phyloP scores from a whole-genome alignment of 2,888 invertebrate species.

The Tachina grossa region DNA sequence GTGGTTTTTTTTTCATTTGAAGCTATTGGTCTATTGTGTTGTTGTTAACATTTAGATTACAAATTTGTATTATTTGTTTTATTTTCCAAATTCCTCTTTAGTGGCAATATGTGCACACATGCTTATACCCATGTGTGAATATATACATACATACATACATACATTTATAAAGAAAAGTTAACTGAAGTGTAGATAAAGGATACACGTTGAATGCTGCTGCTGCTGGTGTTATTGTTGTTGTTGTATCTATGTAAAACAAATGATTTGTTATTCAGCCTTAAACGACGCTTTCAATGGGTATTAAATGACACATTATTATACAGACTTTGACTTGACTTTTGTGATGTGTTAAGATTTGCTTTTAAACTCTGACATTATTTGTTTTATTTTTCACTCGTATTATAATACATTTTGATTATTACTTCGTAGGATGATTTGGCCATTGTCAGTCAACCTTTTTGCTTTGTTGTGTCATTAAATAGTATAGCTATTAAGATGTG shows the following conservation, averaged over 20 bases:
- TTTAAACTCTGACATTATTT: conserved; percentile 28
- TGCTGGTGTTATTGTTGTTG: not conserved
- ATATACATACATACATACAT: not conserved
- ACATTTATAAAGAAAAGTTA: not conserved
- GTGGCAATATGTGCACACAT: not conserved
- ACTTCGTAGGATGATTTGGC: conserved; percentile 8
- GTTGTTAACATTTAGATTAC: conserved; percentile 66
- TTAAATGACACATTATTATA: conserved; percentile 72
- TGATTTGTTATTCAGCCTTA: conserved; percentile 72
- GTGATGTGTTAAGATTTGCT: conserved; percentile 64
- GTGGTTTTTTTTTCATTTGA: conserved; percentile 2
- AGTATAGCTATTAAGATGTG: conserved; percentile 3
- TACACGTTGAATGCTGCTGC: conserved; percentile 21
- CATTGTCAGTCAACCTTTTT: conserved; percentile 28
- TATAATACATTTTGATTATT: not conserved
- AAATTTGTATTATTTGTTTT: conserved; percentile 62
- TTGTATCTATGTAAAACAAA: conserved; percentile 68
- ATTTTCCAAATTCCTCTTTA: conserved; percentile 37
- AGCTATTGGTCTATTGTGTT: conserved; percentile 47
- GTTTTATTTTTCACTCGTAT: not conserved
- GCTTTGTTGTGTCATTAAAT: conserved; percentile 12
- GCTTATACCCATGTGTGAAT: not conserved
- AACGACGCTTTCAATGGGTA: conserved; percentile 73
- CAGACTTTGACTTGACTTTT: conserved; percentile 61
- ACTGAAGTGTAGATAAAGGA: conserved; percentile 44